Percentiles rank a stretch among this genome's conserved stretches.
Conservation (phyloP, 2,888 invertebrate genomes). For the Drosophila sordidapex region DNA sequence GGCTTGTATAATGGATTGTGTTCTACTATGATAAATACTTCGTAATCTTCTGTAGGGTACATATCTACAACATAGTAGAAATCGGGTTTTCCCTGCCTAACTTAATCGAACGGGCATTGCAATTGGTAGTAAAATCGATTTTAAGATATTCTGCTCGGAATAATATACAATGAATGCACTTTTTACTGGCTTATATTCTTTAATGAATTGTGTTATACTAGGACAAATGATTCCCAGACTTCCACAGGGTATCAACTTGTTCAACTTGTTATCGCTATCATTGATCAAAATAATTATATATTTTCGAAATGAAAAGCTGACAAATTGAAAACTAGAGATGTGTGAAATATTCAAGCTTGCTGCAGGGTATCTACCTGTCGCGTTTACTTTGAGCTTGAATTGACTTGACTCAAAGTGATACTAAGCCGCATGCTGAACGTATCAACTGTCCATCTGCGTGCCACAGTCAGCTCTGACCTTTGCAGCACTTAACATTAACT, state of each 20-base stretch:
- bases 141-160: neutral
- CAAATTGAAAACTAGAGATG: neutral
- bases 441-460: conserved; percentile 44
- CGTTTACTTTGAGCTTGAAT: neutral
- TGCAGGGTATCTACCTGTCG: conserved; percentile 13
- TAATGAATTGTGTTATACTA: neutral
- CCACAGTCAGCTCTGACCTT: conserved; percentile 46
- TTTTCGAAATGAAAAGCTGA: neutral
- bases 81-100: neutral
- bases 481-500: conserved; percentile 34
- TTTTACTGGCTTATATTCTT: neutral
- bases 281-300: neutral
- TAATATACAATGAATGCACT: neutral
- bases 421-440: conserved; percentile 23
- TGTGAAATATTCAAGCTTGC: neutral
- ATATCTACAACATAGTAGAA: neutral
- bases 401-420: neutral
- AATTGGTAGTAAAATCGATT: neutral
- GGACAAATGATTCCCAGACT: neutral
- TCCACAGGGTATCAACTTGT: neutral
- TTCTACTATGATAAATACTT: neutral
- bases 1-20: neutral
- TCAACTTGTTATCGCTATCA: neutral
- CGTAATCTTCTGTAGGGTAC: neutral
- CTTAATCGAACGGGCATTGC: neutral